Evolutionary conservation across 2,113 vertebrate genomes (phyloP), one percentile per base, ranked within the genome.

Genomic region (Rhombomys opimus): DNA sequence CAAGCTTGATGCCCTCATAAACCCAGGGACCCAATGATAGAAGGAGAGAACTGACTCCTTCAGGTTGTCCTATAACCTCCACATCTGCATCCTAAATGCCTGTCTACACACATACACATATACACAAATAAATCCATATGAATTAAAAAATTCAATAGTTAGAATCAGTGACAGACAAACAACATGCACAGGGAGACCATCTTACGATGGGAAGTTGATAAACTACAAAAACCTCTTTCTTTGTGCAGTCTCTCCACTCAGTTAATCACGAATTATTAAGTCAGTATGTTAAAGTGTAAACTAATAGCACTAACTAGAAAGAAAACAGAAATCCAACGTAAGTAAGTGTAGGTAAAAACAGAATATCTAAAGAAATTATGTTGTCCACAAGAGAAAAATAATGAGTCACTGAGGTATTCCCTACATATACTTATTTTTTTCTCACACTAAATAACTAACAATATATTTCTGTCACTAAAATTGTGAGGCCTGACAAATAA

Each of bases 401-500:
- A 65, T n/a, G 89, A 65, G 32, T 15, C 41, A 85, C 54, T 85
- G 80, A 2, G 35, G 30, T 77, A 46, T 70, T n/a, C 2, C 57
- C n/a, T 50, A 93, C 13, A 75, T 70, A 11, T 30, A 87, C 13
- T 17, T 75, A 67, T 2, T 77, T 76, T 59, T 87, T 76, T 61
- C 27, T 87, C 27, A 57, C 0, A 82, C 3, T 68, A 89, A 57
- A 50, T 3, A 91, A 38, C 27, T 84, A 32, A 78, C 67, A 84
- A 91, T 75, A 68, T 85, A 68, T 73, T 63, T 84, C 8, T 75
- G 22, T 76, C 81, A 82, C 35, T 76, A 67, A 91, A 95, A 77
- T 52, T 89, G 52, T 41, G 54, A 92, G 76, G 15, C 23, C 50
- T 61, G 63, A 86, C 32, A 81, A 85, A 32, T 3, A 57, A 70